These are phyloP conservation scores for Ctenosaura bakeri DNA, from an alignment of 2,797 vertebrate species.

Conservation along the genomic window DNA sequence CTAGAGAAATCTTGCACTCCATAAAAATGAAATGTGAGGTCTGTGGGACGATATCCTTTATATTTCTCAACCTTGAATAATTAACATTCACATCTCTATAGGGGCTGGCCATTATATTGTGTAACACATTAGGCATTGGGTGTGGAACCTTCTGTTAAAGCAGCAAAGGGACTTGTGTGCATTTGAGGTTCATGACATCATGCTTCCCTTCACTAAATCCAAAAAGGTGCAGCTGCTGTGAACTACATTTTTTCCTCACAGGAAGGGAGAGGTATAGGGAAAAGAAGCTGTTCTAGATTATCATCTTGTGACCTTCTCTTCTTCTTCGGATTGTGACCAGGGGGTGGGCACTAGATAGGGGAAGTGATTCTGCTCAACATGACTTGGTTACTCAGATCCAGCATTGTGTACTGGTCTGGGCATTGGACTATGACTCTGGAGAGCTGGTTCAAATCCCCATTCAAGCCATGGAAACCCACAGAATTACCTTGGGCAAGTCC, in stretches of 20 bases:
- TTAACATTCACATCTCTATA: conserved; percentile 18
- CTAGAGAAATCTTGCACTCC: neutral
- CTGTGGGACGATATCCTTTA: conserved; percentile 5
- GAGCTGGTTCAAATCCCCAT: too few relatives aligned
- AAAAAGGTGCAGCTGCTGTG: conserved; percentile 20
- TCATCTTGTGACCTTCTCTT: neutral
- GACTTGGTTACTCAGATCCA: neutral
- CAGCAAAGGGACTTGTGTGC: conserved; percentile 7
- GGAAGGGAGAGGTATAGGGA: neutral
- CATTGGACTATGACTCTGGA: too few relatives aligned
- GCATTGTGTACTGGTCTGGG: too few relatives aligned
- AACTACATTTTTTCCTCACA: conserved; percentile 12
- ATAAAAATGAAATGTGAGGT: conserved; percentile 3
- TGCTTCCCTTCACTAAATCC: conserved; percentile 3
- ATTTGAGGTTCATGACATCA: conserved; percentile 22
- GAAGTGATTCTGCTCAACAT: neutral
- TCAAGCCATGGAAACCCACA: too few relatives aligned
- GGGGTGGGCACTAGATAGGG: neutral
- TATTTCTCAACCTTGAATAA: conserved; percentile 23
- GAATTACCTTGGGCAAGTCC: too few relatives aligned
- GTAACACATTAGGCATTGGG: conserved; percentile 24
- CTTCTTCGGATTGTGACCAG: neutral
- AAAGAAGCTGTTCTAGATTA: neutral
- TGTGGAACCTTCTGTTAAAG: conserved; percentile 17
- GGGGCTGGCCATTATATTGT: neutral